Evolutionary conservation across 2,888 invertebrate genomes (phyloP).

Genomic region (Temnothorax unifasciatus): DNA sequence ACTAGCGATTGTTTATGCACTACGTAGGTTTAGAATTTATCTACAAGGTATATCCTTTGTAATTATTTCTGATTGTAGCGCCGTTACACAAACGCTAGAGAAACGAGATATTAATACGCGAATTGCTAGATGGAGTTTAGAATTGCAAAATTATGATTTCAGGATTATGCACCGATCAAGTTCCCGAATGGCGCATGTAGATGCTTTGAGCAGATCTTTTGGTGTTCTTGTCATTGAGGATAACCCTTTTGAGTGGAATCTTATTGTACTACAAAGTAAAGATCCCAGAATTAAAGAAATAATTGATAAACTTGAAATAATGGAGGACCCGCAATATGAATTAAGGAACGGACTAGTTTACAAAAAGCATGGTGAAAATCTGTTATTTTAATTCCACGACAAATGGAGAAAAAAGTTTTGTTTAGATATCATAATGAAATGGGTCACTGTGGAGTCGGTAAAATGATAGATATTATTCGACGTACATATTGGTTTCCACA

Average conservation of each 20-base stretch:
- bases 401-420: background rate
- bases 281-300: background rate
- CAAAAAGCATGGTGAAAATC: background rate
- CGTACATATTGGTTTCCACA: slow-evolving; percentile 19
- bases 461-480: background rate
- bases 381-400: slow-evolving; percentile 6
- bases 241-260: slow-evolving; percentile 27
- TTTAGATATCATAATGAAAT: slow-evolving; percentile 30
- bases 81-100: background rate
- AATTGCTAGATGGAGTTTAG: background rate
- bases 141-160: background rate
- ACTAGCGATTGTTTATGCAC: background rate
- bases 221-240: background rate
- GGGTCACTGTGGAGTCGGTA: slow-evolving; percentile 14
- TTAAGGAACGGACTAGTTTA: slow-evolving; percentile 32
- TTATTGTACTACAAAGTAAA: background rate
- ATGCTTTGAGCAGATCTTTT: background rate
- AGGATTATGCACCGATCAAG: background rate
- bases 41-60: background rate
- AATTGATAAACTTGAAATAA: background rate
- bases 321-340: background rate
- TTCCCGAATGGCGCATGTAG: background rate
- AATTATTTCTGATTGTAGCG: background rate
- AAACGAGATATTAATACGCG: background rate
- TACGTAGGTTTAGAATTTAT: background rate